phyloP scores from a whole-genome alignment of 2,113 vertebrate species.

The Apodemus sylvaticus region DNA sequence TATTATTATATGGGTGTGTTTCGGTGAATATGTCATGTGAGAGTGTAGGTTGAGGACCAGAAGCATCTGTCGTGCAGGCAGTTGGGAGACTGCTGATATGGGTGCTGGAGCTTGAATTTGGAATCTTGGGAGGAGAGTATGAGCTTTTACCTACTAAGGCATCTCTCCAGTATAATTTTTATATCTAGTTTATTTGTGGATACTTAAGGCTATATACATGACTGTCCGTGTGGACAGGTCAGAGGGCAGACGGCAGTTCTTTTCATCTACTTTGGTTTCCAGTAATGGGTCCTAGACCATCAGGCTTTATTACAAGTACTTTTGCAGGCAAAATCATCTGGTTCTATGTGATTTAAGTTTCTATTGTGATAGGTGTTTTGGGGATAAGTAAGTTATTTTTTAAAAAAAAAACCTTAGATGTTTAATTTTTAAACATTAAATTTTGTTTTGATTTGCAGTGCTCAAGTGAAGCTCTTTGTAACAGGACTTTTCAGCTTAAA shows the following conservation, averaged over 20 bases:
- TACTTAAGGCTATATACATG: too few relatives aligned
- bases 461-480: conserved; percentile 99
- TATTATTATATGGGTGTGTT: not conserved
- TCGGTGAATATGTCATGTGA: not conserved
- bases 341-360: not conserved
- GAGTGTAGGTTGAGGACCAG: not conserved
- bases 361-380: not conserved
- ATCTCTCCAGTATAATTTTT: not conserved
- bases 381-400: not conserved
- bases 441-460: conserved; percentile 85
- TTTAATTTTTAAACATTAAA: not conserved
- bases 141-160: not conserved
- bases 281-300: too few relatives aligned
- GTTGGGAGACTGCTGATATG: too few relatives aligned
- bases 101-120: not conserved
- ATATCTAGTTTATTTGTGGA: not conserved
- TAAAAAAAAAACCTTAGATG: not conserved
- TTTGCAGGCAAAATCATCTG: not conserved
- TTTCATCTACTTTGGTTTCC: not conserved
- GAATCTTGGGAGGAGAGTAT: not conserved
- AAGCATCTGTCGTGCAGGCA: not conserved
- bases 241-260: not conserved
- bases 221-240: not conserved
- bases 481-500: conserved; percentile 99
- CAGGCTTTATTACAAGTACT: not conserved